A percentile compares a stretch with the other conserved stretches of the same genome.
Evolutionary conservation across 2,888 invertebrate species (phyloP).

Genomic region (Microctonus aethiopoides): DNA sequence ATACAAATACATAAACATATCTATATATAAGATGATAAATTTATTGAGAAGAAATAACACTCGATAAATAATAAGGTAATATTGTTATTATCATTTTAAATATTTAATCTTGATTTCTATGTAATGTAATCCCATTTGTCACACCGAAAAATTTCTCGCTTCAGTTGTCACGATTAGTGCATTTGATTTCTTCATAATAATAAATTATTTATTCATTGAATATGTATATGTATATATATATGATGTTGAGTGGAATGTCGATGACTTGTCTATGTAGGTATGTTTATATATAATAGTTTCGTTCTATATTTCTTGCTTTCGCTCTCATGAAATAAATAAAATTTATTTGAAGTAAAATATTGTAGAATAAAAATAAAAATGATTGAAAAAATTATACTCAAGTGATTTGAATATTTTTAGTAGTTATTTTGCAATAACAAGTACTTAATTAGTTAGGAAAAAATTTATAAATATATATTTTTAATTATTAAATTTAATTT

Average conservation of each 20-base stretch:
- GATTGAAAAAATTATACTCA: no score
- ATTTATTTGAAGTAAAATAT: no score
- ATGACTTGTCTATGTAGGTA: background rate
- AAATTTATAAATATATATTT: no score
- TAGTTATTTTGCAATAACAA: no score
- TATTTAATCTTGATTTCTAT: background rate
- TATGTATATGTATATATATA: no score
- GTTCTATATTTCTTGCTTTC: background rate
- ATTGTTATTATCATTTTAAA: background rate
- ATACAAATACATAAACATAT: no score
- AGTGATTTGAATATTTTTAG: no score
- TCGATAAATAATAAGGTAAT: background rate
- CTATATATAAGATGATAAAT: background rate
- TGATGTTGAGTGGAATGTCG: background rate
- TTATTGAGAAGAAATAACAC: background rate
- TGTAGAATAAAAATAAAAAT: no score
- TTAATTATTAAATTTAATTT: no score
- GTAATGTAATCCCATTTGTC: slow-evolving; percentile 15
- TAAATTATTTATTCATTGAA: slow-evolving; percentile 3
- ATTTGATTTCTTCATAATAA: background rate
- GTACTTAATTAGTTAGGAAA: no score
- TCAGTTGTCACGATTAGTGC: slow-evolving; percentile 6
- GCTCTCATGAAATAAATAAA: no score
- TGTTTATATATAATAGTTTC: no score
- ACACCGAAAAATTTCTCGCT: slow-evolving; percentile 14